phyloP scores from a whole-genome alignment of 2,888 invertebrate genomes.

The Bedellia somnulentella region DNA sequence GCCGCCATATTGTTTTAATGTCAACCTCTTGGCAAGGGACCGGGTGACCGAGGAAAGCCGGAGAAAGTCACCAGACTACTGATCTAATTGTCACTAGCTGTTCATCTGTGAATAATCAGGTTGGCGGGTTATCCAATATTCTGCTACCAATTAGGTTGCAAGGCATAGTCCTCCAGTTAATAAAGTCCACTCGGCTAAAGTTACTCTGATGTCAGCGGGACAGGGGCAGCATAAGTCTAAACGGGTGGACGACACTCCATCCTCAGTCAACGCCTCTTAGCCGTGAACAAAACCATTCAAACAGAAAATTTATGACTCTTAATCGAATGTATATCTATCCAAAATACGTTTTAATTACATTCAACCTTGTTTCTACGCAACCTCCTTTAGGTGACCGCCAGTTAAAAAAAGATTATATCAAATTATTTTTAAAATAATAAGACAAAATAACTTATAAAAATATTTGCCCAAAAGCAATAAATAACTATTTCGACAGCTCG shows the following conservation, averaged over 20 bases:
- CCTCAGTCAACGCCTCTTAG: constrained; percentile 16
- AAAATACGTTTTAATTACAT: not conserved
- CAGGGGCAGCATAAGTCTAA: too few species aligned
- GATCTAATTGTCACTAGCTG: constrained; percentile 17
- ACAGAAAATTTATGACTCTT: constrained; percentile 3
- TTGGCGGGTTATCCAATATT: too few species aligned
- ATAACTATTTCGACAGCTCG: constrained; percentile 39
- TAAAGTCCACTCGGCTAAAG: too few species aligned
- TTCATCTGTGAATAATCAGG: constrained; percentile 6
- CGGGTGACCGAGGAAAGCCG: constrained; percentile 25
- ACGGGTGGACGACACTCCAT: too few species aligned
- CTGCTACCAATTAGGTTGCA: too few species aligned
- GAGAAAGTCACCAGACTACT: constrained; percentile 25
- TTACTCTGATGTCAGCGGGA: too few species aligned
- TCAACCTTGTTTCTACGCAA: too few species aligned
- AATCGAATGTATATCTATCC: constrained; percentile 2
- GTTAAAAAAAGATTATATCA: too few species aligned
- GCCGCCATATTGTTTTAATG: constrained; percentile 44
- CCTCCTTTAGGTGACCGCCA: too few species aligned
- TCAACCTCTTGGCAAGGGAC: constrained; percentile 22
- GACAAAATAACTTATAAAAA: too few species aligned
- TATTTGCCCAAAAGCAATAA: constrained; percentile 34
- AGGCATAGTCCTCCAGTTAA: too few species aligned
- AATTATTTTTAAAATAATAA: too few species aligned
- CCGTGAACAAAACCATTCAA: constrained; percentile 17